phyloP scores from a whole-genome alignment of 2,888 invertebrate species.

The Eupithecia abbreviata region DNA sequence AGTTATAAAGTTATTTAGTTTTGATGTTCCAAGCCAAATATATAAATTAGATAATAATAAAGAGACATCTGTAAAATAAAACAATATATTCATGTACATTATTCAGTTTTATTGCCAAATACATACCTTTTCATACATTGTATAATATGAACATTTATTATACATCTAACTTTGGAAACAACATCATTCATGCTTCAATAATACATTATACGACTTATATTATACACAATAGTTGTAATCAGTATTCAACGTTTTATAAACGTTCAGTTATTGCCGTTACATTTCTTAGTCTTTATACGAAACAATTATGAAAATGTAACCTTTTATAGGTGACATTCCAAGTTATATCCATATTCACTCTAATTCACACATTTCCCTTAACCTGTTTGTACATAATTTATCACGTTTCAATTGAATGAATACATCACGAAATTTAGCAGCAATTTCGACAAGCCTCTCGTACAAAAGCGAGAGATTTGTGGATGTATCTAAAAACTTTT shows the following conservation, averaged over 20 bases:
- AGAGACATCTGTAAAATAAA: constrained; percentile 36
- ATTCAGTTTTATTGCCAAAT: constrained; percentile 38
- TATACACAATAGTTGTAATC: not conserved
- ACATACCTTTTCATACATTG: constrained; percentile 21
- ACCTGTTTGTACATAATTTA: constrained; percentile 24
- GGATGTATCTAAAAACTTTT: not conserved
- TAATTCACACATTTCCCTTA: constrained; percentile 2
- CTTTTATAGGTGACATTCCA: not conserved
- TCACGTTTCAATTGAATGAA: constrained; percentile 17
- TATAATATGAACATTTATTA: constrained; percentile 30
- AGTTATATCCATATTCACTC: not conserved
- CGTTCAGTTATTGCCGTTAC: constrained; percentile 5
- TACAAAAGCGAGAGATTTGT: not conserved
- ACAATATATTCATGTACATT: constrained; percentile 35
- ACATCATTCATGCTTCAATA: constrained; percentile 8
- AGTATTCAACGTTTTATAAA: constrained; percentile 8
- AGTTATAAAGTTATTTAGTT: constrained; percentile 11
- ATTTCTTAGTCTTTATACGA: not conserved
- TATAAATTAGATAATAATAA: constrained; percentile 13
- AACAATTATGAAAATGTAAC: not conserved
- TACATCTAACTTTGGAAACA: constrained; percentile 41
- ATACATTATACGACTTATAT: not conserved
- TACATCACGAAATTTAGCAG: not conserved
- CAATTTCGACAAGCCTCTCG: not conserved
- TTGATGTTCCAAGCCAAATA: constrained; percentile 33